Percentiles rank a stretch among this genome's conserved stretches.
Evolutionary conservation across 2,113 vertebrate species (phyloP).

Genomic region (Heliornis fulica): DNA sequence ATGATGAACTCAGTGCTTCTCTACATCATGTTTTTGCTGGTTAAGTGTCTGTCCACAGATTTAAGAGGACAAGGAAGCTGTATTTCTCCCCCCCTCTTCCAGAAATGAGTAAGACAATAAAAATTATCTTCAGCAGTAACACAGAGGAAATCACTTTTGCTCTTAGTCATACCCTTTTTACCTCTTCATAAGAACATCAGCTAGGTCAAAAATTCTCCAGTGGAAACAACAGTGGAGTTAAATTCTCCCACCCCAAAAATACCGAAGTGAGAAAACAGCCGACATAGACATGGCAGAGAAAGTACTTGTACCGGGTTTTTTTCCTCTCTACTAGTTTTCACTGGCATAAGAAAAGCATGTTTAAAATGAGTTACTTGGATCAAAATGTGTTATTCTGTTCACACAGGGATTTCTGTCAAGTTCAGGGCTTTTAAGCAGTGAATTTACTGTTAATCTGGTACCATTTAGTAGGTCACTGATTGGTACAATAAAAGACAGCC

Average conservation of each 20-base stretch:
- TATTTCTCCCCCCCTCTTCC: background rate
- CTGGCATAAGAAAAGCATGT: background rate
- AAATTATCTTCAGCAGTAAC: background rate
- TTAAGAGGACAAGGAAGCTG: background rate
- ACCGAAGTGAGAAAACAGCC: background rate
- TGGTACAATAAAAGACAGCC: background rate
- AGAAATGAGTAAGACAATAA: background rate
- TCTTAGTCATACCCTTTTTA: background rate
- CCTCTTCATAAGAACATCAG: background rate
- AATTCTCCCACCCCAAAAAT: background rate
- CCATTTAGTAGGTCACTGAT: background rate
- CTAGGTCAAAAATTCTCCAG: background rate
- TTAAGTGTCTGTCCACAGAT: background rate
- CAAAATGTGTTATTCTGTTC: background rate
- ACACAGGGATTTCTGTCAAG: background rate
- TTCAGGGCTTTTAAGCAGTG: background rate
- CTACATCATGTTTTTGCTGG: background rate
- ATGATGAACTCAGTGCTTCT: background rate
- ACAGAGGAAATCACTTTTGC: background rate
- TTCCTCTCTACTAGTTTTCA: background rate
- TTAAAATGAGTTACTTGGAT: background rate
- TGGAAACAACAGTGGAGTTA: background rate
- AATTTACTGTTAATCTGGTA: background rate
- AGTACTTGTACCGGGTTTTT: background rate
- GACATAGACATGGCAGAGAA: background rate